These are phyloP conservation scores for Dorcus parallelipipedus DNA, from an alignment of 2,888 invertebrate genomes.

Conservation along the genomic window DNA sequence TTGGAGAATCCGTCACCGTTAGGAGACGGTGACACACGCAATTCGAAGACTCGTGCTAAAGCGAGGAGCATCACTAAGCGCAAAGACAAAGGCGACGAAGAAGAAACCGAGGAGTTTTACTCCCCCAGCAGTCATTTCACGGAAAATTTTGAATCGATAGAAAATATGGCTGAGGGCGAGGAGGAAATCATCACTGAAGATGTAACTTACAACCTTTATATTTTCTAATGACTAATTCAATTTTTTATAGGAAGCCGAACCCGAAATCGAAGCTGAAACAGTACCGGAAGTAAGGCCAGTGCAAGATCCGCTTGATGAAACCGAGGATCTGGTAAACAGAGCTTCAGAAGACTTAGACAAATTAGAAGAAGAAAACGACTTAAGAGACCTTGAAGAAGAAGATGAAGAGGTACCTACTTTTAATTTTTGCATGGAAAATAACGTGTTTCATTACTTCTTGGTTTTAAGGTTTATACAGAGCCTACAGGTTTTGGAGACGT, in stretches of 20 bases:
- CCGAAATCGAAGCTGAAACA: conserved; percentile 2
- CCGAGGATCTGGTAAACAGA: conserved; percentile 40
- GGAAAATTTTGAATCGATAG: conserved; percentile 3
- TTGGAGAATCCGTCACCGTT: not conserved
- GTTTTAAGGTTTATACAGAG: not conserved
- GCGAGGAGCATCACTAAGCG: conserved; percentile 9
- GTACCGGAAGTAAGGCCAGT: conserved; percentile 2
- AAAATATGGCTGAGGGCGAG: conserved; percentile 17
- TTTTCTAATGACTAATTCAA: not conserved
- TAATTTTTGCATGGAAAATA: not conserved
- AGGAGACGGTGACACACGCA: not conserved
- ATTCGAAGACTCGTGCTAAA: not conserved
- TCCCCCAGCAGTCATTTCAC: conserved; percentile 28
- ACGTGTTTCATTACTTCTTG: not conserved
- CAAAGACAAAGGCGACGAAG: conserved; percentile 16
- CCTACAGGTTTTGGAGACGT: not conserved
- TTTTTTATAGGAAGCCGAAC: conserved; percentile 2
- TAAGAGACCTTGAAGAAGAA: not conserved
- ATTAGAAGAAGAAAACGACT: conserved; percentile 35
- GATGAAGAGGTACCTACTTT: conserved; percentile 2
- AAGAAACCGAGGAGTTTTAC: conserved; percentile 31
- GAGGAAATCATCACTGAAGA: conserved; percentile 3
- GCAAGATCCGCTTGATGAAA: conserved; percentile 37
- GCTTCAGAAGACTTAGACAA: conserved; percentile 36
- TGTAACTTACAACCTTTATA: not conserved